Conservation (phyloP, 35 echinoderm and acorn worm species). For the Apostichopus parvimensis region DNA sequence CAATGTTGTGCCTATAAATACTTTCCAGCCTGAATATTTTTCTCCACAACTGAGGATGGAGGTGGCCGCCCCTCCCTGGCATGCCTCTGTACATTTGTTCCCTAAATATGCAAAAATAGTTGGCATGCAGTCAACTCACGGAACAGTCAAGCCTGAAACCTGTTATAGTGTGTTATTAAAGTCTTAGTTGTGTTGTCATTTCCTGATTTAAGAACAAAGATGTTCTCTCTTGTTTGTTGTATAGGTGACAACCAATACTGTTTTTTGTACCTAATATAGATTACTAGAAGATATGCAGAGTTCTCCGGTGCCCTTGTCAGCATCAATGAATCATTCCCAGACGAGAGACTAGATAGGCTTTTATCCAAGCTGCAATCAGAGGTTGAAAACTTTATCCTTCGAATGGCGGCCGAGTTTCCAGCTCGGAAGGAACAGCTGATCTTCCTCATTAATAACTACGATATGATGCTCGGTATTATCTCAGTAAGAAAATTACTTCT, state of each 20-base stretch:
- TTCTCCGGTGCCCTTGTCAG: constrained; percentile 97
- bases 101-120: too few relatives aligned
- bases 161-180: too few relatives aligned
- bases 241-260: not conserved
- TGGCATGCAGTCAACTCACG: too few relatives aligned
- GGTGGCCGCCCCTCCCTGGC: too few relatives aligned
- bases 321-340: constrained; percentile 95
- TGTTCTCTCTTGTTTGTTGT: not conserved
- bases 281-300: constrained; percentile 96
- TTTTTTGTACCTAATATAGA: constrained; percentile 36
- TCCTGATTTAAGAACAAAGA: too few relatives aligned
- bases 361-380: constrained; percentile 78
- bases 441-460: constrained; percentile 99
- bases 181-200: too few relatives aligned
- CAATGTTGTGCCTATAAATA: too few relatives aligned
- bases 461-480: constrained; percentile 98
- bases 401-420: constrained; percentile 98
- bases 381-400: constrained; percentile 97
- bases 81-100: too few relatives aligned
- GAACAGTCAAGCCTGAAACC: too few relatives aligned
- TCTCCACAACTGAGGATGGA: too few relatives aligned
- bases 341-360: constrained; percentile 85
- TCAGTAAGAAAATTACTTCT: constrained; percentile 61
- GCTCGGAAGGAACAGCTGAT: constrained; percentile 95
- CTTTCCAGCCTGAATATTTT: too few relatives aligned